Conservation (phyloP, 2,113 vertebrate species). For the Sander vitreus region DNA sequence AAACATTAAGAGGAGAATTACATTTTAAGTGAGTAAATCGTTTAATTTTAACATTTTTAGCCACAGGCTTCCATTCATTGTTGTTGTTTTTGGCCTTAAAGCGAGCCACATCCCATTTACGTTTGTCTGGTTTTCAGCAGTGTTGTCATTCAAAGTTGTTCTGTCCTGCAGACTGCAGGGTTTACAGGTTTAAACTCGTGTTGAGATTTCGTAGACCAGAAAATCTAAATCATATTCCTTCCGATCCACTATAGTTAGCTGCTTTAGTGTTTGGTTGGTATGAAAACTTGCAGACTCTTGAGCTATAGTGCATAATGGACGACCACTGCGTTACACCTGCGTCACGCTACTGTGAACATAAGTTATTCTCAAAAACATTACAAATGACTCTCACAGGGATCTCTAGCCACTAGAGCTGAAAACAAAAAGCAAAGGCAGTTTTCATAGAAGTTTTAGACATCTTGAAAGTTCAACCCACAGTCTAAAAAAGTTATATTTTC, state of each 20-base stretch:
- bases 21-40: neutral
- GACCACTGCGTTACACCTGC: neutral
- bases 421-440: slow-evolving; percentile 3
- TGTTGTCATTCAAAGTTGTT: neutral
- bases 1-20: neutral
- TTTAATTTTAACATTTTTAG: neutral
- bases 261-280: neutral
- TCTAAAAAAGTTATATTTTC: neutral
- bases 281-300: neutral
- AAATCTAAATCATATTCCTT: neutral
- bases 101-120: neutral
- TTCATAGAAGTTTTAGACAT: slow-evolving; percentile 7
- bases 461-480: neutral
- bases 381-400: neutral
- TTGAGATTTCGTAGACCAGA: neutral
- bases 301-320: neutral
- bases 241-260: neutral
- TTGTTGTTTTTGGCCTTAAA: neutral
- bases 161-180: neutral
- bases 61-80: neutral
- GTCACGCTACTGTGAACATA: slow-evolving; percentile 2
- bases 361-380: neutral
- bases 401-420: slow-evolving; percentile 9
- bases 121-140: neutral
- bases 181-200: slow-evolving; percentile 3